phyloP scores from a whole-genome alignment of 2,113 vertebrate genomes.

The Coregonus clupeaformis region DNA sequence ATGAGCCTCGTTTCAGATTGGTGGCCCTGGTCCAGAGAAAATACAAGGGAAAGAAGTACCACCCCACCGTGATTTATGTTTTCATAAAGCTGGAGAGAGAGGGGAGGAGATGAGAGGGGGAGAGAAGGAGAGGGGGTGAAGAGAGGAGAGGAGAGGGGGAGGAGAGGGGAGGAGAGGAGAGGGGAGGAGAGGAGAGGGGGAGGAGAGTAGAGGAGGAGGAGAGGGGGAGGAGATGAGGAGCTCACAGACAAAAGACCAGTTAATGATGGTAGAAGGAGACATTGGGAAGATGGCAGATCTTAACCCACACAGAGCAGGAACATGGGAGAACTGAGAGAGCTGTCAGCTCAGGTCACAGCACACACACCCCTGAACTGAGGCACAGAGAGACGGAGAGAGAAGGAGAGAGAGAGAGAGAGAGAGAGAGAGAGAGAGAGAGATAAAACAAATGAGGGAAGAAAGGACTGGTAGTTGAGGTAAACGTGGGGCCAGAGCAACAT shows the following conservation, averaged over 20 bases:
- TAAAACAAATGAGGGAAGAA: too few species aligned
- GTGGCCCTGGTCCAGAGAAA: neutral
- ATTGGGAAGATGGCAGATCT: neutral
- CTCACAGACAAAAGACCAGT: neutral
- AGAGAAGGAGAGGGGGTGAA: neutral
- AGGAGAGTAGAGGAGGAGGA: too few species aligned
- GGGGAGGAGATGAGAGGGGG: neutral
- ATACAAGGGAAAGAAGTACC: neutral
- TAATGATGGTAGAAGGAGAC: slow-evolving; percentile 1
- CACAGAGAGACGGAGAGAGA: neutral
- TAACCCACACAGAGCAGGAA: slow-evolving; percentile 2
- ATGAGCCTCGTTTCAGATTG: neutral
- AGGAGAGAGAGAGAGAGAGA: neutral
- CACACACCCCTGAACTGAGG: neutral
- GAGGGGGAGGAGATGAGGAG: neutral
- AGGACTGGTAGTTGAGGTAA: too few species aligned
- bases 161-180: neutral
- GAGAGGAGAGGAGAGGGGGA: neutral
- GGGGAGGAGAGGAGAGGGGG: neutral
- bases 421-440: neutral
- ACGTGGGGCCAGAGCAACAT: too few species aligned
- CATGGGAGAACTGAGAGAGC: slow-evolving; percentile 1
- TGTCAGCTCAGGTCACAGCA: neutral
- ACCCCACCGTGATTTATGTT: neutral
- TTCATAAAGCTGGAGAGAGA: neutral